phyloP scores from a whole-genome alignment of 1,140 invertebrate species.

The Drosophila sp. region DNA sequence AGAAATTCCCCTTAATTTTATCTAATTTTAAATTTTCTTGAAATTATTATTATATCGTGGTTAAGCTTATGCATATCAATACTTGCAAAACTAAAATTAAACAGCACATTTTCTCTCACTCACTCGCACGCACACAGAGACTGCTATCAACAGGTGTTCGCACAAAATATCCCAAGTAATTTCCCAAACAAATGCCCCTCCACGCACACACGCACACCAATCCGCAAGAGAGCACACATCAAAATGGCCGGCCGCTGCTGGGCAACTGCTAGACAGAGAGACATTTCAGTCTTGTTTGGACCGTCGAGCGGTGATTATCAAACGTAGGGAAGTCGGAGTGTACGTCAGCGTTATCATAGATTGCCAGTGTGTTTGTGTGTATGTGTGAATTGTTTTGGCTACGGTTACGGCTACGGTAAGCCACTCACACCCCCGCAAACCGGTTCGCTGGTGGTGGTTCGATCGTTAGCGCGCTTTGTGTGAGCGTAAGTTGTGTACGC shows the following conservation, averaged over 20 bases:
- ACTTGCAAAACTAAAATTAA: too few species aligned
- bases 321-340: constrained; percentile 33
- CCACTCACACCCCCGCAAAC: constrained; percentile 68
- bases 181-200: constrained; percentile 74
- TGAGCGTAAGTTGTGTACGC: constrained; percentile 9
- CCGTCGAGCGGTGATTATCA: constrained; percentile 61
- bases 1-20: too few species aligned
- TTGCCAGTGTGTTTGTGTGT: constrained; percentile 44
- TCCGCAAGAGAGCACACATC: constrained; percentile 1
- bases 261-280: constrained; percentile 16
- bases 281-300: constrained; percentile 65
- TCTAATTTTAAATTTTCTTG: too few species aligned
- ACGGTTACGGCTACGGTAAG: constrained; percentile 63
- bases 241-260: constrained; percentile 55
- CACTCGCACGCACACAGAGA: background rate
- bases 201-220: constrained; percentile 11
- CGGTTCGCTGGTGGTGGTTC: constrained; percentile 67
- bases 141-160: constrained; percentile 54
- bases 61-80: too few species aligned
- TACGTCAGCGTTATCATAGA: constrained; percentile 53
- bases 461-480: constrained; percentile 36
- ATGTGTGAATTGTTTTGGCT: constrained; percentile 60
- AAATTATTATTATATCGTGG: too few species aligned
- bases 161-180: constrained; percentile 40
- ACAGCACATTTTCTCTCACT: background rate